Conservation (phyloP, 2,797 vertebrate species). For the Sebastes dallii region DNA sequence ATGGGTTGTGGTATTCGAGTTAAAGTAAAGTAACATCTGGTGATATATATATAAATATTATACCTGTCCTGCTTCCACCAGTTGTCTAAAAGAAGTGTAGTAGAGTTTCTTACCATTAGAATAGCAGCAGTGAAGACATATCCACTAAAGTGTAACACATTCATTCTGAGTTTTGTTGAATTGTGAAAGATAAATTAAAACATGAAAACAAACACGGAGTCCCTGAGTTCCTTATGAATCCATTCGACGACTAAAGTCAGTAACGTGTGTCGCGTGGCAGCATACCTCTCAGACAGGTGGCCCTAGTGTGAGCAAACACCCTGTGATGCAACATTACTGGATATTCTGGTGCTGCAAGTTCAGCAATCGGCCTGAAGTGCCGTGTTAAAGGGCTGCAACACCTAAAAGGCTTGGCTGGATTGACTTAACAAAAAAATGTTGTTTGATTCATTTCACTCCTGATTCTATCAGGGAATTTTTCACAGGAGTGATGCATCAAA, state of each 20-base stretch:
- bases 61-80: too few species aligned
- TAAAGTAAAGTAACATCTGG: too few species aligned
- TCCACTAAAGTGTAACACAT: background rate
- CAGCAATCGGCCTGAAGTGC: background rate
- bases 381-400: background rate
- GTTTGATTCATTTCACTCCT: slow-evolving; percentile 19
- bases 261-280: background rate
- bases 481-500: slow-evolving; percentile 41
- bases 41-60: too few species aligned
- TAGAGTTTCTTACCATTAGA: slow-evolving; percentile 56
- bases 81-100: background rate
- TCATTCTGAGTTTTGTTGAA: slow-evolving; percentile 37
- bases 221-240: background rate
- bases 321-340: slow-evolving; percentile 32
- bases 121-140: slow-evolving; percentile 24
- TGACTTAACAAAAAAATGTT: background rate
- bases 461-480: slow-evolving; percentile 30
- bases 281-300: background rate
- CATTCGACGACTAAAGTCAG: background rate
- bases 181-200: background rate
- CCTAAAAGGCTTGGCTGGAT: background rate
- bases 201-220: background rate
- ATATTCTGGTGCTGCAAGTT: slow-evolving; percentile 54
- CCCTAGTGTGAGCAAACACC: background rate
- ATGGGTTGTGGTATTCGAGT: too few species aligned